These are phyloP conservation scores for Dicrostonyx torquatus DNA, from an alignment of 2,797 vertebrate species.

Conservation along the genomic window DNA sequence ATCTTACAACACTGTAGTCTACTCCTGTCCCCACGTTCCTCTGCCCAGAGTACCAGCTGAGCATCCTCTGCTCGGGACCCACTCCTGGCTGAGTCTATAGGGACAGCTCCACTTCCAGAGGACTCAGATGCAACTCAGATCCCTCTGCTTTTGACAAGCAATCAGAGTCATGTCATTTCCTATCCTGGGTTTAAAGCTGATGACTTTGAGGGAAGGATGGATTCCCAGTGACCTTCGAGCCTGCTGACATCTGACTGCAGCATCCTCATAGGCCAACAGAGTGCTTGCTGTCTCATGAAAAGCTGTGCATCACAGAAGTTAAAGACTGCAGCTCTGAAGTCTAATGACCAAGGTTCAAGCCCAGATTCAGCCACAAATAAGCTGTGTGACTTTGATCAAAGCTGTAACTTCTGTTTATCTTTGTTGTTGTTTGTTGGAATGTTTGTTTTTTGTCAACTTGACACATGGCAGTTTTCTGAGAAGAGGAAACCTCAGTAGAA, in stretches of 20 bases:
- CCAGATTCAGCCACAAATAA: background rate
- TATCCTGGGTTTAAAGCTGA: background rate
- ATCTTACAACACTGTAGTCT: background rate
- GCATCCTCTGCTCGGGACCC: background rate
- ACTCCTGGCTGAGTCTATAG: background rate
- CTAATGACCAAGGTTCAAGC: constrained; percentile 1
- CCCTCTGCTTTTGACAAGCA: background rate
- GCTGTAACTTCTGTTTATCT: background rate
- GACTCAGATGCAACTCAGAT: background rate
- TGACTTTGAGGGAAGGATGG: background rate
- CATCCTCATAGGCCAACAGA: background rate
- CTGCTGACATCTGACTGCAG: background rate
- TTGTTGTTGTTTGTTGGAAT: background rate
- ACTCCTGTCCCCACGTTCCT: background rate
- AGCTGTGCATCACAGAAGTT: background rate
- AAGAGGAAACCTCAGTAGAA: background rate
- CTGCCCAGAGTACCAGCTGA: background rate
- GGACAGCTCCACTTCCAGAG: background rate
- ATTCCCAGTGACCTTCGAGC: background rate
- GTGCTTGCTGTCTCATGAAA: background rate
- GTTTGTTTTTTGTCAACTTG: background rate
- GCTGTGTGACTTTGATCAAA: background rate
- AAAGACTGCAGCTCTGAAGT: background rate
- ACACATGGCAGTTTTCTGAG: background rate
- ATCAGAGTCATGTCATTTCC: background rate